These are phyloP conservation scores for Rhadinocentrus ornatus DNA, from an alignment of 2,797 vertebrate genomes.

Conservation along the genomic window DNA sequence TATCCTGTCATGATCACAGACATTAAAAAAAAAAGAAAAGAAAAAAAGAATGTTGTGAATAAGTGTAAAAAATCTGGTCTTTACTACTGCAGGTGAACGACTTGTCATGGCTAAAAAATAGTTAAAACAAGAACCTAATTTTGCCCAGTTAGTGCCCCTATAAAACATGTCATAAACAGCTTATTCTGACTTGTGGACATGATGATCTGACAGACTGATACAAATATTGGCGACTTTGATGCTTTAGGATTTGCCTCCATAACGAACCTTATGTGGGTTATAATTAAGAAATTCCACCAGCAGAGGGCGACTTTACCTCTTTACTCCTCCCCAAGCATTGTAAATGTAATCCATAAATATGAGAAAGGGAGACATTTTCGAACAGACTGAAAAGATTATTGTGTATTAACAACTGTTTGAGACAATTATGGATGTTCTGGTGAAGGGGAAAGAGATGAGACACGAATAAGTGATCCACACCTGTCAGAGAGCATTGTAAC, in stretches of 20 bases:
- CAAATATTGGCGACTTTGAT: neutral
- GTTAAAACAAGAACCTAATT: neutral
- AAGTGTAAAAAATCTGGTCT: neutral
- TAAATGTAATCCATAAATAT: neutral
- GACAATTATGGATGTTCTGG: neutral
- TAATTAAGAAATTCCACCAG: slow-evolving; percentile 15
- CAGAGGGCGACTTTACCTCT: slow-evolving; percentile 39
- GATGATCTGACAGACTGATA: neutral
- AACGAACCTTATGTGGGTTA: neutral
- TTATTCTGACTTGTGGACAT: neutral
- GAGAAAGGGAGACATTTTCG: neutral
- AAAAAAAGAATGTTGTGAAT: no score
- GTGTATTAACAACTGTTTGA: neutral
- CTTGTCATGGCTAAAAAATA: neutral
- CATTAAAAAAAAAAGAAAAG: no score
- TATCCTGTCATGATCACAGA: no score
- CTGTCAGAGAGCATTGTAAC: neutral
- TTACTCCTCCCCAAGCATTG: no score
- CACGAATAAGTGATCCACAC: neutral
- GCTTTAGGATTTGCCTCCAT: neutral
- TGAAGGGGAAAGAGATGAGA: neutral
- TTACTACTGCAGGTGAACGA: neutral
- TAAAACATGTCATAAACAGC: neutral
- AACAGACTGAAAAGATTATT: neutral
- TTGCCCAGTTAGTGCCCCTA: neutral